Conservation (phyloP, 2,113 vertebrate species). For the Motacilla tschutschensis region DNA sequence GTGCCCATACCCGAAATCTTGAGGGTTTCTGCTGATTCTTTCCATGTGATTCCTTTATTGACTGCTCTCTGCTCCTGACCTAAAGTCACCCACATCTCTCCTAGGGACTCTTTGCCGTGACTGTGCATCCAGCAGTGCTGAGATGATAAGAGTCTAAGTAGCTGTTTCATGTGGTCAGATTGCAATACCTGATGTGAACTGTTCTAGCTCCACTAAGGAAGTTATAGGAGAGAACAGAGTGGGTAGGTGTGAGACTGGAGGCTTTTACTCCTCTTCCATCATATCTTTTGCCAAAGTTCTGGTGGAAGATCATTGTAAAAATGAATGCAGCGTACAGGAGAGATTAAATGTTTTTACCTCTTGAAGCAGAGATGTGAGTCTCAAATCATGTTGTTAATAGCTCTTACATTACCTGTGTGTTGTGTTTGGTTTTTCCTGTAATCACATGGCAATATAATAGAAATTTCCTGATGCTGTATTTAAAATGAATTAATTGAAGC, state of each 20-base stretch:
- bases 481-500: neutral
- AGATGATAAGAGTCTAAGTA: neutral
- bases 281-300: neutral
- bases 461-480: neutral
- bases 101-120: neutral
- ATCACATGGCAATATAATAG: neutral
- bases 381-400: neutral
- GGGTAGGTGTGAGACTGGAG: neutral
- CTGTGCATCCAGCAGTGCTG: neutral
- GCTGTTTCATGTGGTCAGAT: neutral
- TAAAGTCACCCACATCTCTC: neutral
- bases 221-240: neutral
- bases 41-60: fast-evolving
- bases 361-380: neutral
- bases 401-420: neutral
- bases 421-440: neutral
- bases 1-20: no score
- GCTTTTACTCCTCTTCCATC: neutral
- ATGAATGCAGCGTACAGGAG: neutral
- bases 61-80: fast-evolving
- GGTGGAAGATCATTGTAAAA: neutral
- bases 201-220: neutral
- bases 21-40: neutral
- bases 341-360: neutral
- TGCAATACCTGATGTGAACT: neutral